Evolutionary conservation across 2,888 invertebrate species (phyloP), one percentile per base, ranked within the genome.

Genomic region (Nesidiocoris tenuis): DNA sequence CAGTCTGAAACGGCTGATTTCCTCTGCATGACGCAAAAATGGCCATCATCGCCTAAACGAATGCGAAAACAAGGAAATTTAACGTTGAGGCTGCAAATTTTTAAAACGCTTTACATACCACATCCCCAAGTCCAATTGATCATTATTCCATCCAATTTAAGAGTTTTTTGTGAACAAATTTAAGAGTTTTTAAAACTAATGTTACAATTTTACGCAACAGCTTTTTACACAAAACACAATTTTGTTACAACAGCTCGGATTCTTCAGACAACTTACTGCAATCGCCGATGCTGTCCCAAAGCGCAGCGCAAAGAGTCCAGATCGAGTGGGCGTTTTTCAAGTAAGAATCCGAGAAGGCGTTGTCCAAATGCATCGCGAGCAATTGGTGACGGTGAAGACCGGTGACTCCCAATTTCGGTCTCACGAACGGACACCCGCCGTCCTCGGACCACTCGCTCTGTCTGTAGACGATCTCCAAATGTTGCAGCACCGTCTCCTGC

Each of bases 231-330:
- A n/a, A n/a, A n/a, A n/a, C n/a, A n/a, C n/a, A n/a, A n/a, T n/a
- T n/a, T n/a, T n/a, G n/a, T n/a, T n/a, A n/a, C n/a, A n/a, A n/a
- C n/a, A n/a, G n/a, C n/a, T n/a, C n/a, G n/a, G n/a, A n/a, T n/a
- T n/a, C n/a, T n/a, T n/a, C n/a, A n/a, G n/a, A n/a, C n/a, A n/a
- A 71, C 63, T 25, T 63, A 78, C 77, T 71, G 19, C 67, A 57
- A 24, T 90, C 89, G 0, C 90, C 86, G 24, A 91, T 87, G 16
- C 89, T 88, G 0, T 93, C 95, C 96, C 96, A 96, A 7, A 96
- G 86, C 0, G 95, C 92, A 5, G 90, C 88, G 80, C 93, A 91
- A 0, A 95, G 85, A 16, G 88, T 87, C 91, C 92, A 93, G 2
- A 91, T 88, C 74, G 90, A 84, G 17, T 67, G 23, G 1, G 75